phyloP scores from a whole-genome alignment of 2,888 invertebrate species.

The Athetis lepigone region DNA sequence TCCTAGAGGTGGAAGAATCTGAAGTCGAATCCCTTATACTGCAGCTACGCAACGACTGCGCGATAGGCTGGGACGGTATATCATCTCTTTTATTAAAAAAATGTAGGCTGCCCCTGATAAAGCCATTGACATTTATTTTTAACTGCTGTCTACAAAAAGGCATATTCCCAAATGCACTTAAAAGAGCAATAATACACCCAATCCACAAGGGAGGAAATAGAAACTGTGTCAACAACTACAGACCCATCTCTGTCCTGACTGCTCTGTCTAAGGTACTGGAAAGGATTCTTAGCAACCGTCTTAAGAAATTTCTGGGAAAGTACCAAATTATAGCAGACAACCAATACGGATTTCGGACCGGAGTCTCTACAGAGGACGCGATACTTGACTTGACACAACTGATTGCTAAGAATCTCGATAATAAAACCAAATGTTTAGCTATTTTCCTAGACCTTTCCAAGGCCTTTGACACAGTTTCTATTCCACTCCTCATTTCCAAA shows the following conservation, averaged over 20 bases:
- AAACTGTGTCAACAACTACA: too few species aligned
- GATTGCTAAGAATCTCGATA: too few species aligned
- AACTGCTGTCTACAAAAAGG: background rate
- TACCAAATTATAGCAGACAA: too few species aligned
- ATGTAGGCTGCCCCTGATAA: background rate
- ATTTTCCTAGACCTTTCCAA: too few species aligned
- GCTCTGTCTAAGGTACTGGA: background rate
- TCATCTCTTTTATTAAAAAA: background rate
- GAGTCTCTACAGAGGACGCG: too few species aligned
- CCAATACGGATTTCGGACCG: too few species aligned
- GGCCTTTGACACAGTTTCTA: too few species aligned
- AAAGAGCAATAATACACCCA: background rate
- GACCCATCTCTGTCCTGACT: too few species aligned
- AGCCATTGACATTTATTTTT: background rate
- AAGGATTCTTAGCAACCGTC: constrained; percentile 2
- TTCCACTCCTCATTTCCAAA: too few species aligned
- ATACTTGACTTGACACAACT: too few species aligned
- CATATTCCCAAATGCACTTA: background rate
- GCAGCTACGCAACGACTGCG: constrained; percentile 8
- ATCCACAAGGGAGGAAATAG: too few species aligned
- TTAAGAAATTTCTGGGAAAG: background rate
- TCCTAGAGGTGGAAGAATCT: background rate
- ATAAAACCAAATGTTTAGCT: too few species aligned
- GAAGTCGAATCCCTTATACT: constrained; percentile 5
- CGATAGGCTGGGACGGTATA: constrained; percentile 8